Base-by-base conservation (phyloP, 2,888 invertebrate species). In the Epistrophella euchroma region DNA sequence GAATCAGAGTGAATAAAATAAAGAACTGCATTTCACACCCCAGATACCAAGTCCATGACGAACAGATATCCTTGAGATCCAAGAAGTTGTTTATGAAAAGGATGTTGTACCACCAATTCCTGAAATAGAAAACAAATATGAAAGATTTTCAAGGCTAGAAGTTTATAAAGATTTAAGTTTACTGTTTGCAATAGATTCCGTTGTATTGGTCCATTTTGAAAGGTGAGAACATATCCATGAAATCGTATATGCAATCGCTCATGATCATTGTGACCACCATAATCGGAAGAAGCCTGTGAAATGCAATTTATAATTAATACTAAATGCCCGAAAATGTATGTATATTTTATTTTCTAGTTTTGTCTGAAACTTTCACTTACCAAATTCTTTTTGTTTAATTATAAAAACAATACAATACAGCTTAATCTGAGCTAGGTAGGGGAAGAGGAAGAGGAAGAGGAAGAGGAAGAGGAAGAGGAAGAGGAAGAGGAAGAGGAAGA, bases 41-140 rank as follows among this genome's bases (percentile, higher is more conserved):
- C 70, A 91, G 79, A 85, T 91, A 91, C 91, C 91, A 91, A n/a
- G 90, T 90, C 90, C 90, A 90, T 2, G 90, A 90, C 56, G 89
- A 88, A 60, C 90, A 89, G 50, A 90, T 90, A 52, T 89, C 88
- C 80, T 88, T 83, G 66, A 90, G 88, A 58, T 90, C 89, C 43
- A 90, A 84, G 64, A 90, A 89, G 78, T 90, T 90, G 66, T 88
- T 89, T 70, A 90, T 89, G 74, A 90, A 90, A 7, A 90, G 86
- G 7, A 90, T 80, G 88, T 91, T 90, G 71, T 90, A 88, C 90
- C 90, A 90, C 89, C 90, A 90, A 76, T 88, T 89, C 74, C 91
- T 91, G 76, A 13, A 89, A 85, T 45, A 78, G 74, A 5, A 45
- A 5, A 6, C 2, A 15, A 25, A 15, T 35, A 60, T 71, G 13